Conservation (phyloP, 2,888 invertebrate species). For the Drosophila mercatorum region DNA sequence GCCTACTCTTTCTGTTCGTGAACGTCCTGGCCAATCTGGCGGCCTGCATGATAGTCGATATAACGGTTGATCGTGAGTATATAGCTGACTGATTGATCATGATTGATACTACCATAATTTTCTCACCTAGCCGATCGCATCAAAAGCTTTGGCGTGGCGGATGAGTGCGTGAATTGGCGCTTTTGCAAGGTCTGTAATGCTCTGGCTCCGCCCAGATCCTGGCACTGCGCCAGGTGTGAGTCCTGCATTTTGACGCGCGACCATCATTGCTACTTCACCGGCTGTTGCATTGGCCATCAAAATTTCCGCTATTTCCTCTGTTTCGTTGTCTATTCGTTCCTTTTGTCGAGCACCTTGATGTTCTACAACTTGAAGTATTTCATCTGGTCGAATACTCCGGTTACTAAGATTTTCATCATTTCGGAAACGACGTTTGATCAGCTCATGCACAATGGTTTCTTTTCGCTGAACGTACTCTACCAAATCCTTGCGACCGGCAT, state of each 20-base stretch:
- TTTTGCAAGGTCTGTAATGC: background rate
- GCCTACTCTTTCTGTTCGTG: background rate
- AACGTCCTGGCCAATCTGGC: background rate
- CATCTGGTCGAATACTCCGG: background rate
- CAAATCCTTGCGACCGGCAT: background rate
- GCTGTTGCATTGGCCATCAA: slow-evolving; percentile 10
- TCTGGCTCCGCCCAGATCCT: slow-evolving; percentile 4
- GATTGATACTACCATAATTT: too few relatives aligned
- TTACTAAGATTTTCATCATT: rapidly evolving
- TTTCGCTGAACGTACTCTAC: background rate
- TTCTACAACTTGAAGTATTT: background rate
- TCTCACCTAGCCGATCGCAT: background rate
- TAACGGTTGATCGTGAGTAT: slow-evolving; percentile 2
- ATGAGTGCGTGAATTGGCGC: background rate
- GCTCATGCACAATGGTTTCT: background rate
- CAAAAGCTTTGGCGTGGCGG: background rate
- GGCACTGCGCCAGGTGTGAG: background rate
- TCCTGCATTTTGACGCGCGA: background rate
- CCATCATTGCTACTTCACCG: slow-evolving; percentile 5
- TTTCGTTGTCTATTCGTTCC: background rate
- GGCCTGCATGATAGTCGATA: background rate
- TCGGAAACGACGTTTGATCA: too few relatives aligned
- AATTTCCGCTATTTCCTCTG: slow-evolving; percentile 10
- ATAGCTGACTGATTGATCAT: too few relatives aligned
- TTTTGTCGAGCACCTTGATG: background rate